Evolutionary conservation across 2,888 invertebrate species (phyloP), one percentile per base, ranked within the genome.

Genomic region (Scaptomyza reducta): DNA sequence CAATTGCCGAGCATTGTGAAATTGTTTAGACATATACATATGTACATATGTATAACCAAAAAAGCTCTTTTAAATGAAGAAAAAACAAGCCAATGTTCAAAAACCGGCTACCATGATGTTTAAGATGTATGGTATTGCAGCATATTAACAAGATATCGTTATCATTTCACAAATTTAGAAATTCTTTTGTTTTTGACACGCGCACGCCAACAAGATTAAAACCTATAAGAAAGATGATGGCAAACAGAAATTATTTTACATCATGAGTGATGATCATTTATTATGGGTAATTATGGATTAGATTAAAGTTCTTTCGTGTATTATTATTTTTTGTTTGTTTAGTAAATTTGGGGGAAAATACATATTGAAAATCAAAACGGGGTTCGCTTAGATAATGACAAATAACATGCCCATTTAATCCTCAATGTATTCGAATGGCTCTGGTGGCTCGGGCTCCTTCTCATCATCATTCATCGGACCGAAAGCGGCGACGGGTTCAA

Each of bases 401-500:
- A 89, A 87, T 63, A 87, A 77, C 87, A 87, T 78, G 76, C 79
- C 84, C 88, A 88, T 84, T 88, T 91, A 91, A 82, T 96, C 96
- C 92, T 99, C 98, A 83, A 95, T 94, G 93, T 97, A 99, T 92
- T 98, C 98, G 91, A 99, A 99, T 74, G 99, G 98, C 93, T 98
- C 98, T 89, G 99, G 99, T 44, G 98, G 97, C 88, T 98, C 98
- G 0, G 99, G 98, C 92, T 99, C 99, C 89, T 97, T 97, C 85
- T 97, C 98, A 88, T 99, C 99, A 75, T 98, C 98, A 16, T 96
- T 95, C 90, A 97, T 97, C 3, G 96, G 97, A 0, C 97, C 97
- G 87, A 96, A 97, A 0, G 97, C 97, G 90, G 96, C 96, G 13
- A 98, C 97, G 6, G 97, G 97, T 90, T 98, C 98, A 1, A 99